phyloP scores from a whole-genome alignment of 2,797 vertebrate species.

The Mus caroli region DNA sequence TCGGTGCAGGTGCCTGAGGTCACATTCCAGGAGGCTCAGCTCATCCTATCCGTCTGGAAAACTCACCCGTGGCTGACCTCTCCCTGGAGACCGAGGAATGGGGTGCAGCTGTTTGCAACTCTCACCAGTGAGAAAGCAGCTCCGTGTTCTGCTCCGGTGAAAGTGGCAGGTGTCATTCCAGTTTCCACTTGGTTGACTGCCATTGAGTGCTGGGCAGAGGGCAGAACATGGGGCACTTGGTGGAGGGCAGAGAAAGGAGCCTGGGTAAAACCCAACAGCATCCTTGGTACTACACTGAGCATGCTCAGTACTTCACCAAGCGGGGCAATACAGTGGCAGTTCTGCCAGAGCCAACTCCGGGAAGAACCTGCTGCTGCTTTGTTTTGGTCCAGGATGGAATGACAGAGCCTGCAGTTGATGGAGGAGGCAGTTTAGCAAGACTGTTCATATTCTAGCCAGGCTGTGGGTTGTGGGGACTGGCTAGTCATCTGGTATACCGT shows the following conservation, averaged over 20 bases:
- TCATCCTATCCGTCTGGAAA: conserved; percentile 64
- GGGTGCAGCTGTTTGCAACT: conserved; percentile 62
- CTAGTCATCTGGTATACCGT: not conserved
- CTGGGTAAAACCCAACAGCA: not conserved
- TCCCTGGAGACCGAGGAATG: not conserved
- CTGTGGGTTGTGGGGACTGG: not conserved
- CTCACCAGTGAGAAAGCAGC: conserved; percentile 39
- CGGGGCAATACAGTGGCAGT: not conserved
- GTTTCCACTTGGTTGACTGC: not conserved
- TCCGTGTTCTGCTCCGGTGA: not conserved
- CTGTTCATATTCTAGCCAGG: not conserved
- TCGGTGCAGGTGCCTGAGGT: conserved; percentile 34
- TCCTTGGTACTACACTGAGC: not conserved
- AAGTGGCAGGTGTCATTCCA: conserved; percentile 14
- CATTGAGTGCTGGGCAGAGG: not conserved
- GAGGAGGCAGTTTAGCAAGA: not conserved
- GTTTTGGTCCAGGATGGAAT: not conserved
- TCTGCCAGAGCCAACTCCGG: not conserved
- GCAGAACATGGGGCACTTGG: not conserved
- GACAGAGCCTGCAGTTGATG: fast-evolving
- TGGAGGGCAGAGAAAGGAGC: not conserved
- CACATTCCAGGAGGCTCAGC: conserved; percentile 29
- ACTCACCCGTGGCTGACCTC: not conserved
- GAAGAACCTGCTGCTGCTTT: not conserved
- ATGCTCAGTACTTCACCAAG: not conserved